Evolutionary conservation across 2,113 vertebrate genomes (phyloP).

Genomic region (Phylloscopus trochiloides): DNA sequence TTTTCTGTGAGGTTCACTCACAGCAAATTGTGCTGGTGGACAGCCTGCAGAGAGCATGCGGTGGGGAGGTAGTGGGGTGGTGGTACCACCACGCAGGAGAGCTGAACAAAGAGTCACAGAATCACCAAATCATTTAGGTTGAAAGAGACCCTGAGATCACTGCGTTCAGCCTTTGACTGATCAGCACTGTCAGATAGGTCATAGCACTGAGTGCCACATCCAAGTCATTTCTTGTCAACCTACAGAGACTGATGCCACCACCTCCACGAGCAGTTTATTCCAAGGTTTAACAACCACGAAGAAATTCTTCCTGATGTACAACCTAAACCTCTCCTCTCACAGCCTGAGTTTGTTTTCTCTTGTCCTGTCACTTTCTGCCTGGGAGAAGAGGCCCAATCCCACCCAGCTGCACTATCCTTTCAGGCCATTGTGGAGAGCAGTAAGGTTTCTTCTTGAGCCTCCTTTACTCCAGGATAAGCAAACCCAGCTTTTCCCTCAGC

Average conservation of each 20-base stretch:
- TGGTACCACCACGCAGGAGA: neutral
- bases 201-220: fast-evolving
- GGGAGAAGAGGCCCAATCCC: fast-evolving
- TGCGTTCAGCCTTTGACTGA: neutral
- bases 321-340: neutral
- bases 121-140: neutral
- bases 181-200: neutral
- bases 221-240: neutral
- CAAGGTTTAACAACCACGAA: neutral
- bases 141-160: neutral
- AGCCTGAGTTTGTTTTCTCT: neutral
- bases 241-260: neutral
- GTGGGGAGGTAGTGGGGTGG: neutral
- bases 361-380: neutral
- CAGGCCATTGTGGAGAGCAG: neutral
- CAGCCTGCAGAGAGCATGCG: neutral
- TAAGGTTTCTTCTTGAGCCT: neutral
- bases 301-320: neutral
- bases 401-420: neutral
- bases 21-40: neutral
- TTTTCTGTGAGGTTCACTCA: neutral
- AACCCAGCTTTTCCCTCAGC: neutral
- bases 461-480: neutral
- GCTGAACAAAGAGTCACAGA: neutral
- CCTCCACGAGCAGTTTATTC: neutral